Evolutionary conservation across 2,797 vertebrate genomes (phyloP).

Genomic region (Catamblyrhynchus diadema): DNA sequence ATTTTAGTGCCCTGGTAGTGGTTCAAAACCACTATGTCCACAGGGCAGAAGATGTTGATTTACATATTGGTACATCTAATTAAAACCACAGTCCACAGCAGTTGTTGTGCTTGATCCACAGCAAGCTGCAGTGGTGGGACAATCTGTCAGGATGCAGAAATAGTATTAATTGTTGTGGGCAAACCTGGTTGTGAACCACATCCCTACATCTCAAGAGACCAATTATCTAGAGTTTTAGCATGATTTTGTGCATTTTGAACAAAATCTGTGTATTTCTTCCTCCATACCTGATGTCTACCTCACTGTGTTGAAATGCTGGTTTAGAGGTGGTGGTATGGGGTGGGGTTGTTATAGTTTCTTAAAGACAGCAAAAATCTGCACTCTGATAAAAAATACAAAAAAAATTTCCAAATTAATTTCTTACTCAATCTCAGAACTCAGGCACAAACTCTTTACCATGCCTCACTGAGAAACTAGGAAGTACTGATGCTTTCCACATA

Average conservation of each 20-base stretch:
- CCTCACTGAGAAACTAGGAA: background rate
- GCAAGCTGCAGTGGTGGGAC: background rate
- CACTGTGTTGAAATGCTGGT: background rate
- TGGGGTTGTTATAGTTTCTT: background rate
- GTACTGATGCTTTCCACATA: background rate
- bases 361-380: background rate
- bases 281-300: background rate
- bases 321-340: background rate
- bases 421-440: background rate
- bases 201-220: background rate
- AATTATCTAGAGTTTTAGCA: background rate
- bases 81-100: background rate
- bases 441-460: background rate
- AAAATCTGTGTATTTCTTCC: background rate
- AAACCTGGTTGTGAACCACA: background rate
- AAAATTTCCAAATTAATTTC: background rate
- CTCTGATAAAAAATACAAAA: background rate
- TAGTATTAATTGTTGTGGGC: background rate
- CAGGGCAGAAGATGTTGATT: background rate
- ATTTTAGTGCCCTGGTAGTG: background rate
- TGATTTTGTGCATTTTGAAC: background rate
- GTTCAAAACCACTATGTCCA: background rate
- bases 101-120: accelerated
- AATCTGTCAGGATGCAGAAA: background rate
- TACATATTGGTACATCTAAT: background rate